Base-by-base conservation (phyloP, 1,140 invertebrate genomes). In the Probaryconus sp. region DNA sequence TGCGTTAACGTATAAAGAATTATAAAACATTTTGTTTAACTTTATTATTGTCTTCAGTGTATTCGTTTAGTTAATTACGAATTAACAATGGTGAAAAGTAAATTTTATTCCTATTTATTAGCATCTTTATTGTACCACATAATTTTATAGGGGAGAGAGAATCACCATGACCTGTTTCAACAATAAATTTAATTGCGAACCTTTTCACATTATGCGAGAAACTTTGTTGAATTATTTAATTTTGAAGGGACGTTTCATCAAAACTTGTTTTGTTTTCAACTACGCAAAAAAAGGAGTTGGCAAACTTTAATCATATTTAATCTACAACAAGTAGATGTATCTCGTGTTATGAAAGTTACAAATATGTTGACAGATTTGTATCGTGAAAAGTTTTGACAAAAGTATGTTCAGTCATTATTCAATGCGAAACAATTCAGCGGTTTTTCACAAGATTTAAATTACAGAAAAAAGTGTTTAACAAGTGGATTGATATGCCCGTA, bases 171-270 rank as follows among this genome's bases (percentile, higher is more conserved):
- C 38, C 48, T 16, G 37, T 64, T 64, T 64, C n/a, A 5, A 6
- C n/a, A 14, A 11, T 18, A 45, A 55, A 55, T 65, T 55, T 65
- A 45, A 55, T 47, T 47, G 48, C 24, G 28, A n/a, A 55, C 61
- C 61, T 45, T 65, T 55, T 55, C 42, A 30, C 31, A 16, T 55
- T 65, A 30, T 38, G 50, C 45, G 40, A 5, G 16, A 47, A 65
- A 65, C 61, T 65, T 65, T 30, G 50, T 47, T 55, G 38, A 64
- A 45, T 64, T 65, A 55, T 64, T 55, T 55, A 53, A 65, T 65
- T 65, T 65, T 6, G 16, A 55, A 53, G 17, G 38, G 45, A 35
- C 28, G 26, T 45, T 45, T 65, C 37, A 26, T 18, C 48, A 65
- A 55, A 43, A 47, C 38, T 14, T 24, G 7, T 4, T 11, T 9